These are phyloP conservation scores for Hybognathus amarus DNA, from an alignment of 2,797 vertebrate species.

Conservation along the genomic window DNA sequence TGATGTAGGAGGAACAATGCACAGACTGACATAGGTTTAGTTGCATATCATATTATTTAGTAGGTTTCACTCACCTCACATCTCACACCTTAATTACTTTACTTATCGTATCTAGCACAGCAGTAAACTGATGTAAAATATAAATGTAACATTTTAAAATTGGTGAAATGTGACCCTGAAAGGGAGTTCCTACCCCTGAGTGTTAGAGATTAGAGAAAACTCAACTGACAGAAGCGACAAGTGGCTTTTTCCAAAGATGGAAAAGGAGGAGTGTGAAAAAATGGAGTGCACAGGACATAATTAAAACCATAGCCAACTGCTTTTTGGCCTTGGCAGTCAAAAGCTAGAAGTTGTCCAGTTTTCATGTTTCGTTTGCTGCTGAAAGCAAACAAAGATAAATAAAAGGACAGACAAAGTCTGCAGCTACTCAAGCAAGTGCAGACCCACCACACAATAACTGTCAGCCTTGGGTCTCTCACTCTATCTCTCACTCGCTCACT, in stretches of 20 bases:
- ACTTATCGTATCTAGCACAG: background rate
- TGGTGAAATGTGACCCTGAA: conserved; percentile 23
- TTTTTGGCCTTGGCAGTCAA: conserved; percentile 40
- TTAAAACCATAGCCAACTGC: conserved; percentile 28
- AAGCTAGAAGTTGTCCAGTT: conserved; percentile 36
- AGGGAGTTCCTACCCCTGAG: background rate
- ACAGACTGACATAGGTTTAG: background rate
- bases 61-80: conserved; percentile 3
- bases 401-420: conserved; percentile 32
- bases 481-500: background rate
- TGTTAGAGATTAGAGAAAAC: background rate
- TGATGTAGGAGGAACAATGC: background rate
- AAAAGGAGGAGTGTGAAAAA: conserved; percentile 3
- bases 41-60: background rate
- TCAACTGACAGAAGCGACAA: background rate
- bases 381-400: conserved; percentile 36
- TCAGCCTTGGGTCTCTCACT: background rate
- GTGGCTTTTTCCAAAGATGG: conserved; percentile 18
- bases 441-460: conserved; percentile 10
- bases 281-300: conserved; percentile 17
- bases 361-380: conserved; percentile 37
- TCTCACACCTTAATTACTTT: conserved; percentile 6
- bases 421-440: background rate
- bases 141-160: conserved; percentile 16
- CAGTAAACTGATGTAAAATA: background rate